These are phyloP conservation scores for Micoletzkya japonica DNA, from an alignment of 2,888 invertebrate genomes.

Conservation along the genomic window DNA sequence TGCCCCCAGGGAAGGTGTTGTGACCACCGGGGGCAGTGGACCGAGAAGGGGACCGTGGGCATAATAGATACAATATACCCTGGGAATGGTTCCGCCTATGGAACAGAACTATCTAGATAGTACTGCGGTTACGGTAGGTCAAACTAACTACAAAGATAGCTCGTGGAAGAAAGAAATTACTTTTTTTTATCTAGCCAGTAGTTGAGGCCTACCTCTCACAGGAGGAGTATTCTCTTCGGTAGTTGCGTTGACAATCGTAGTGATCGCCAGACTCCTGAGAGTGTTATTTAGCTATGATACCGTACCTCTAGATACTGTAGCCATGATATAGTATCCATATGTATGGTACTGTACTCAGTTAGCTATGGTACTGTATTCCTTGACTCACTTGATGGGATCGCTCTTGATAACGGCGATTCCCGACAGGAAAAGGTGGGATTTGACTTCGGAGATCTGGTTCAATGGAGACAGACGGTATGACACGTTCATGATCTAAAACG, in stretches of 20 bases:
- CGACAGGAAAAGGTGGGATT: slow-evolving; percentile 77
- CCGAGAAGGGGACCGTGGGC: too few species aligned
- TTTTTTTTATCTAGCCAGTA: background rate
- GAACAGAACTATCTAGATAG: too few species aligned
- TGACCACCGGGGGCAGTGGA: too few species aligned
- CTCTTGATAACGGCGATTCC: slow-evolving; percentile 79
- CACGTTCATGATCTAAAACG: background rate
- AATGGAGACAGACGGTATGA: slow-evolving; percentile 53
- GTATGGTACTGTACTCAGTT: too few species aligned
- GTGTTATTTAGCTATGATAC: background rate
- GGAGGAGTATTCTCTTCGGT: slow-evolving; percentile 75
- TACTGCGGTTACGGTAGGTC: background rate
- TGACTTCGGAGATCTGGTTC: slow-evolving; percentile 72
- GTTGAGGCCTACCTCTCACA: slow-evolving; percentile 57
- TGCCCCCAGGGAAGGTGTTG: too few species aligned
- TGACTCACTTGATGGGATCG: slow-evolving; percentile 71
- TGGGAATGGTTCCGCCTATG: too few species aligned
- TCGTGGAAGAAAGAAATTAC: too few species aligned
- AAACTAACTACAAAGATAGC: too few species aligned
- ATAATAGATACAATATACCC: too few species aligned
- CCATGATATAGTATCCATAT: too few species aligned
- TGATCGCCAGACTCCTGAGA: slow-evolving; percentile 67
- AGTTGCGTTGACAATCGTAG: slow-evolving; percentile 81
- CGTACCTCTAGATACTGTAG: too few species aligned
- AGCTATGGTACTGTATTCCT: too few species aligned